These are phyloP conservation scores for Orgyia antiqua DNA, from an alignment of 2,888 invertebrate species.

Conservation along the genomic window DNA sequence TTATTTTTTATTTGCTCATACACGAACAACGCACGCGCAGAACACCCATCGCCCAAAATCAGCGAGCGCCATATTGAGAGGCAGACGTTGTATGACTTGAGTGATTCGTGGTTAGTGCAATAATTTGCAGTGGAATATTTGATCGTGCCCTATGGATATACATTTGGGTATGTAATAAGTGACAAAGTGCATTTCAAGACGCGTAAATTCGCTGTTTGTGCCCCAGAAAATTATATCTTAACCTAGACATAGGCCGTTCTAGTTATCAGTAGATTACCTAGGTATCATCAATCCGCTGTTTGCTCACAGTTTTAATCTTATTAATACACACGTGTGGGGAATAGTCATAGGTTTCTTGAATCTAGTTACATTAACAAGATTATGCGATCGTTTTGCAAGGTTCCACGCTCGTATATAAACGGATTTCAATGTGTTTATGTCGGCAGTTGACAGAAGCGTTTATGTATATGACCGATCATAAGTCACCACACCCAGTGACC, in stretches of 20 bases:
- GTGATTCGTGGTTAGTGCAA: slow-evolving; percentile 77
- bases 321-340: slow-evolving; percentile 82
- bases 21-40: slow-evolving; percentile 76
- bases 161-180: slow-evolving; percentile 75
- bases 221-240: slow-evolving; percentile 66
- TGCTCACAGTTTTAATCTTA: slow-evolving; percentile 82
- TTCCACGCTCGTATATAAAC: slow-evolving; percentile 79
- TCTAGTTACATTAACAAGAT: slow-evolving; percentile 89
- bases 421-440: slow-evolving; percentile 79
- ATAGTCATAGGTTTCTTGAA: slow-evolving; percentile 85
- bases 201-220: slow-evolving; percentile 41
- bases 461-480: slow-evolving; percentile 80
- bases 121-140: slow-evolving; percentile 75
- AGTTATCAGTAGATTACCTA: slow-evolving; percentile 79
- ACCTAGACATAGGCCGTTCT: slow-evolving; percentile 82
- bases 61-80: slow-evolving; percentile 87
- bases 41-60: slow-evolving; percentile 77
- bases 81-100: slow-evolving; percentile 83
- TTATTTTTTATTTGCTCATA: slow-evolving; percentile 61
- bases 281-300: slow-evolving; percentile 79
- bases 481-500: slow-evolving; percentile 81
- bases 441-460: slow-evolving; percentile 81
- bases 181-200: slow-evolving; percentile 48
- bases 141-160: slow-evolving; percentile 79
- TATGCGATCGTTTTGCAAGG: slow-evolving; percentile 80